Conservation (phyloP, 2,113 vertebrate genomes). For the Callithrix jacchus region DNA sequence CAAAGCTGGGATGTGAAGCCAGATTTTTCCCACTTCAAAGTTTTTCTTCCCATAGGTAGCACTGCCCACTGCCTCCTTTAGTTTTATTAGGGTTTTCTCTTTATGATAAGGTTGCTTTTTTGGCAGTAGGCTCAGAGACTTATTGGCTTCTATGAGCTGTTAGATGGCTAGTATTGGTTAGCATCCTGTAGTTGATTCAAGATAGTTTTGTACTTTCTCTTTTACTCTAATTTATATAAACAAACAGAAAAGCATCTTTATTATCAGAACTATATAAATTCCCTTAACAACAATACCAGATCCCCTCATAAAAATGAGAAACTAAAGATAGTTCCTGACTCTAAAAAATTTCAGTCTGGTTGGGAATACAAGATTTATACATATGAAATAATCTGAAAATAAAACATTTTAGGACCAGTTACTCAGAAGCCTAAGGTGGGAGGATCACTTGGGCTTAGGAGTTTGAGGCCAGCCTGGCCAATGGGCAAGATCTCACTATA, state of each 20-base stretch:
- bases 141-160: not conserved
- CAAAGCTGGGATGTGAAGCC: not conserved
- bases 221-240: slow-evolving; percentile 18
- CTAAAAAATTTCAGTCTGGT: not conserved
- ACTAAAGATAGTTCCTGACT: not conserved
- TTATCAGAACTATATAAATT: slow-evolving; percentile 3
- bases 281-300: not conserved
- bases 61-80: not conserved
- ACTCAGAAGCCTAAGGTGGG: not conserved
- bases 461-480: not conserved
- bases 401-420: not conserved
- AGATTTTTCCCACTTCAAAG: slow-evolving; percentile 27
- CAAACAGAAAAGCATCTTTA: not conserved
- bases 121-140: not conserved
- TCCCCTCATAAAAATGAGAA: not conserved
- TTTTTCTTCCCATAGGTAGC: not conserved
- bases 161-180: not conserved
- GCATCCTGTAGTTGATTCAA: slow-evolving; percentile 27
- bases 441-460: not conserved
- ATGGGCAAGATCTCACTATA: not conserved
- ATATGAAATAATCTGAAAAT: not conserved
- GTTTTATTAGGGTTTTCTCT: slow-evolving; percentile 14
- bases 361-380: not conserved
- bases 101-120: not conserved
- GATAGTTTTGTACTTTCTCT: not conserved